phyloP scores from a whole-genome alignment of 1,140 invertebrate genomes.

The Ceratoteleas bidentatus region DNA sequence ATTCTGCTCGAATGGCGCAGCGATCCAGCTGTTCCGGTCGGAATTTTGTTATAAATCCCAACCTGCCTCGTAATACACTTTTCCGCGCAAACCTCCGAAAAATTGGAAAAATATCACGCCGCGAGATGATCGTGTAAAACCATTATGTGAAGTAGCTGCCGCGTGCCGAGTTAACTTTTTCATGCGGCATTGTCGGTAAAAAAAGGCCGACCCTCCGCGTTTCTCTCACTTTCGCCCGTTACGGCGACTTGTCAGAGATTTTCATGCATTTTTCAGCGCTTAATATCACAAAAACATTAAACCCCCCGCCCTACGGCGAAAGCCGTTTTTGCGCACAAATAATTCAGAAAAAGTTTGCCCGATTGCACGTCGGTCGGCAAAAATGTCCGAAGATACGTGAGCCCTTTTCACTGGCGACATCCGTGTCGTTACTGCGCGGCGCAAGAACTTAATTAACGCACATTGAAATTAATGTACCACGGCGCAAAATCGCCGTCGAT shows the following conservation, averaged over 20 bases:
- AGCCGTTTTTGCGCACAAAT: neutral
- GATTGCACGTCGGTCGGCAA: neutral
- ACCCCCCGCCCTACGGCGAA: neutral
- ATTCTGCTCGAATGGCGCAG: too few relatives aligned
- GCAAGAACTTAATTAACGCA: slow-evolving; percentile 36
- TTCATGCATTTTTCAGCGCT: slow-evolving; percentile 46
- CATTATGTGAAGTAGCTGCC: slow-evolving; percentile 58
- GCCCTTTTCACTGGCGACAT: neutral
- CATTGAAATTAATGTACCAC: slow-evolving; percentile 41
- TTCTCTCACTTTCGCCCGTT: slow-evolving; percentile 33
- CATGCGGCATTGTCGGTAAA: slow-evolving; percentile 40
- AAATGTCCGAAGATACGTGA: neutral
- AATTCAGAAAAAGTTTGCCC: slow-evolving; percentile 16
- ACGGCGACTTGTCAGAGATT: slow-evolving; percentile 38
- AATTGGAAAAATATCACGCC: slow-evolving; percentile 58
- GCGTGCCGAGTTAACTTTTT: slow-evolving; percentile 55
- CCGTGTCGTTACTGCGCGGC: neutral
- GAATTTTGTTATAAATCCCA: slow-evolving; percentile 47
- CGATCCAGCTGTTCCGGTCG: neutral
- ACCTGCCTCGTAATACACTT: slow-evolving; percentile 32
- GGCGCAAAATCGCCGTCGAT: slow-evolving; percentile 40
- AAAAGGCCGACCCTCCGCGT: slow-evolving; percentile 22
- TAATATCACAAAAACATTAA: slow-evolving; percentile 53
- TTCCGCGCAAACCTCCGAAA: slow-evolving; percentile 43
- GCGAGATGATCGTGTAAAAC: slow-evolving; percentile 55